Evolutionary conservation across 2,888 invertebrate species (phyloP), one percentile per base, ranked within the genome.

Genomic region (Ametastegia equiseti): DNA sequence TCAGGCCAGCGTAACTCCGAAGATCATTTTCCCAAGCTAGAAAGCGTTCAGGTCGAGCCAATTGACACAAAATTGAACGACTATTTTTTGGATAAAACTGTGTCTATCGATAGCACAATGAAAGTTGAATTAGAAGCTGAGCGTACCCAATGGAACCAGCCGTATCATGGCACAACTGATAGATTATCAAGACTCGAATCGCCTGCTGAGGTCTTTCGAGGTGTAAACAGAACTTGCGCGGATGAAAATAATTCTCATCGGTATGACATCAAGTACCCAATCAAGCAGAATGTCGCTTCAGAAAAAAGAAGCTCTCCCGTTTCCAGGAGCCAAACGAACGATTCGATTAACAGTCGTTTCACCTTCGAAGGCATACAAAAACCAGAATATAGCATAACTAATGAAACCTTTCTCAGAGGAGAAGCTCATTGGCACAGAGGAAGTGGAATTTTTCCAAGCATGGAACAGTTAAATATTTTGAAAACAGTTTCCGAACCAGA

Each of bases 41-140:
- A 60, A 33, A 39, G 23, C 36, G 30, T 78, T 23, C 60, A 42
- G n/a, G 78, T 42, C 30, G 63, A 78, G 60, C 42, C 27, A 13
- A 15, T 39, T 4, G 42, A 78, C 7, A 60, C 23, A 1, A 78
- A 63, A 23, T 60, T 60, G 15, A 30, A 78, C 42, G 39, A 78
- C 30, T 63, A 78, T 78, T 60, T 78, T 27, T 5, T 78, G 42
- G 42, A 78, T 30, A 78, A 63, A 42, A 78, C 78, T 57, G 30
- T 78, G 19, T 78, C 78, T 63, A 27, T 78, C 13, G 45, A 57
- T 42, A 2, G 15, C n/a, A 19, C 7, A 11, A 60, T 45, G 78
- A 42, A n/a, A 19, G 27, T 78, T 13, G 39, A 60, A 45, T 30
- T 39, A 15, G 30, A 23, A 63, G 13, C 42, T 7, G 42, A 63